Conservation (phyloP, 2,113 vertebrate species). For the Actenoides lindsayi region DNA sequence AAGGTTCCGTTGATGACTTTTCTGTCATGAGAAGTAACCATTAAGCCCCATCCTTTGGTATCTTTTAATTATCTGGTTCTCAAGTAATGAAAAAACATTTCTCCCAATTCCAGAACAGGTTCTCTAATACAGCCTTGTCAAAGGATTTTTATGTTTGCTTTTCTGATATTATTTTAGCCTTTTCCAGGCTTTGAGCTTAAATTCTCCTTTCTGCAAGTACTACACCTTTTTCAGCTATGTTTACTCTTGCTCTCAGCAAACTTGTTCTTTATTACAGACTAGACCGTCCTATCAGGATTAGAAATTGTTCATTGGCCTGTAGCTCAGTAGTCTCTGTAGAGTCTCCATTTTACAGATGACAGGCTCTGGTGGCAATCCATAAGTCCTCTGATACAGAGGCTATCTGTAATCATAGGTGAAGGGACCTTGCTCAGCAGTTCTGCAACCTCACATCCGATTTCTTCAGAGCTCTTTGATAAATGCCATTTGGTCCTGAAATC, state of each 20-base stretch:
- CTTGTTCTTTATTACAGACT: background rate
- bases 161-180: background rate
- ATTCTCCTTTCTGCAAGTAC: background rate
- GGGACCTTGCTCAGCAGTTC: background rate
- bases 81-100: background rate
- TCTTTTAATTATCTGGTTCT: background rate
- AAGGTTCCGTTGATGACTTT: background rate
- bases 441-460: background rate
- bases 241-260: background rate
- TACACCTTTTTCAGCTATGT: background rate
- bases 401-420: background rate
- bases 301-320: background rate
- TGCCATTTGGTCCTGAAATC: background rate
- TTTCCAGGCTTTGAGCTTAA: background rate
- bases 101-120: background rate
- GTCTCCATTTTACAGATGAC: background rate
- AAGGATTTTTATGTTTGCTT: background rate
- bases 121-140: background rate
- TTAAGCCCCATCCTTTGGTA: background rate
- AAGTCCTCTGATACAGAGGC: background rate
- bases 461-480: background rate
- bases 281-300: rapidly evolving
- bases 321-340: background rate
- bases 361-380: background rate
- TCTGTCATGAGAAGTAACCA: background rate